A percentile compares a stretch with the other conserved stretches of the same genome.
phyloP scores from a whole-genome alignment of 2,113 vertebrate species.

The Rattus rattus region DNA sequence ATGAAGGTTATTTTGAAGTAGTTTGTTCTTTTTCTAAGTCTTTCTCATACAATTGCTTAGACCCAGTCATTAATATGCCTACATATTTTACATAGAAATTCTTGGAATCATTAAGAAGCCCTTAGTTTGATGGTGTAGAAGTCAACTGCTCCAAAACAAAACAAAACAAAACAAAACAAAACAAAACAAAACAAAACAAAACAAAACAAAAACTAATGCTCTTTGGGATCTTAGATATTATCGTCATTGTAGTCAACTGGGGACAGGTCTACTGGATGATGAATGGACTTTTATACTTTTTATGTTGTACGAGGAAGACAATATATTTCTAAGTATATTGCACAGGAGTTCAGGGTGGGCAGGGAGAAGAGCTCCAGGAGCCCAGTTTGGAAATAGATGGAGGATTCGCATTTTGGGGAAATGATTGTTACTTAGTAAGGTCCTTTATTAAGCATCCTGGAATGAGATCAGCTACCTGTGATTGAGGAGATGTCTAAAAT shows the following conservation, averaged over 20 bases:
- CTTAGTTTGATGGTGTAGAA: too few species aligned
- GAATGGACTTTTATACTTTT: neutral
- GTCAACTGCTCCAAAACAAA: neutral
- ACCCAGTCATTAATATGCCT: neutral
- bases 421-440: neutral
- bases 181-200: too few species aligned
- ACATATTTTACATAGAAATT: neutral
- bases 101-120: neutral
- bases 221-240: neutral
- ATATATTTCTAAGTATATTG: neutral
- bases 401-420: neutral
- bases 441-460: neutral
- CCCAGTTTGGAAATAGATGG: too few species aligned
- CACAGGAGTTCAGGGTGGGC: neutral
- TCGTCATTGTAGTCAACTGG: neutral
- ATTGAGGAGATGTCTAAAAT: neutral
- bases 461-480: neutral
- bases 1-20: neutral
- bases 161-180: too few species aligned
- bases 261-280: neutral
- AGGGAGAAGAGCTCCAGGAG: neutral
- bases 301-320: neutral
- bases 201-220: neutral
- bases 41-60: neutral
- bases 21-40: neutral